Percentiles rank a stretch among this genome's conserved stretches.
Evolutionary conservation across 2,888 invertebrate genomes (phyloP).

Genomic region (Pristionchus entomophagus): DNA sequence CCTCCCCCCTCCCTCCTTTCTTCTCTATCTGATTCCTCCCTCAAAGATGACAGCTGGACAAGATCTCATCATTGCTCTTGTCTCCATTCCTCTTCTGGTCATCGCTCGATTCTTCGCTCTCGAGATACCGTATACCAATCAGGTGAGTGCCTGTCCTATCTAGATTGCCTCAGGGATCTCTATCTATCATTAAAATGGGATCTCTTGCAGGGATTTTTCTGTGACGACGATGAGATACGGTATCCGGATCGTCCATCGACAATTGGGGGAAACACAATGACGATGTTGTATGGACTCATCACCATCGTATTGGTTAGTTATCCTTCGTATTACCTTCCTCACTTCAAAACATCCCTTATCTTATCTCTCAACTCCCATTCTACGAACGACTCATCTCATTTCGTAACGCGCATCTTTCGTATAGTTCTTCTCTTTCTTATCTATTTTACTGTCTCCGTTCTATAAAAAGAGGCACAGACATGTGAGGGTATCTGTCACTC

Average conservation of each 20-base stretch:
- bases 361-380: slow-evolving; percentile 20
- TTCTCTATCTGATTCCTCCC: background rate
- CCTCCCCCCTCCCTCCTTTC: background rate
- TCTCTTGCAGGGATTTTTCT: slow-evolving; percentile 68
- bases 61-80: slow-evolving; percentile 25
- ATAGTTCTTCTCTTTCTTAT: slow-evolving; percentile 17
- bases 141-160: background rate
- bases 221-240: slow-evolving; percentile 70
- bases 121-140: slow-evolving; percentile 43
- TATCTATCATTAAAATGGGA: background rate
- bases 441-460: background rate
- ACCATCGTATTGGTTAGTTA: slow-evolving; percentile 56
- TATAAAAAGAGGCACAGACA: background rate
- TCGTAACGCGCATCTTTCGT: slow-evolving; percentile 3
- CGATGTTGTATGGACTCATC: slow-evolving; percentile 54
- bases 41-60: slow-evolving; percentile 31
- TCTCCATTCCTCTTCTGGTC: slow-evolving; percentile 44
- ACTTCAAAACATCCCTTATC: slow-evolving; percentile 30
- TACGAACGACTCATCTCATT: slow-evolving; percentile 48
- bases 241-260: slow-evolving; percentile 60
- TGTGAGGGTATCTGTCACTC: slow-evolving; percentile 16
- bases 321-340: background rate
- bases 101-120: slow-evolving; percentile 44
- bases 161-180: too few relatives aligned
- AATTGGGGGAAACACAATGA: slow-evolving; percentile 58